These are phyloP conservation scores for Acrossocheilus wenchowensis DNA, from an alignment of 2,797 vertebrate species.

Conservation along the genomic window DNA sequence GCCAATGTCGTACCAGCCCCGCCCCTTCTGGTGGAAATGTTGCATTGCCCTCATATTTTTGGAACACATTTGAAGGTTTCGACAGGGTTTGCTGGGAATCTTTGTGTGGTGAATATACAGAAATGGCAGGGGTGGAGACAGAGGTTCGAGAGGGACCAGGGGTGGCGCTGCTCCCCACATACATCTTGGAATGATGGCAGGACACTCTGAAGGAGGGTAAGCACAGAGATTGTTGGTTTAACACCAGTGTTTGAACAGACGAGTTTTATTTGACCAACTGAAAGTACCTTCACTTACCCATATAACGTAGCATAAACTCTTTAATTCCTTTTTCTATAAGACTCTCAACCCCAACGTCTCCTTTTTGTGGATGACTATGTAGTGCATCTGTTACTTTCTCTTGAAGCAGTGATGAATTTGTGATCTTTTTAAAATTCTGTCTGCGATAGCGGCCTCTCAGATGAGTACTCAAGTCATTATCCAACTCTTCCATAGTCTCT, in stretches of 20 bases:
- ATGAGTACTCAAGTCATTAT: conserved; percentile 62
- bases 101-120: conserved; percentile 89
- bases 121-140: conserved; percentile 78
- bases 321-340: conserved; percentile 68
- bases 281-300: conserved; percentile 76
- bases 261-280: background rate
- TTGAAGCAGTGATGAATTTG: conserved; percentile 66
- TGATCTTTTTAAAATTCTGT: conserved; percentile 71
- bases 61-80: conserved; percentile 76
- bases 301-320: conserved; percentile 79
- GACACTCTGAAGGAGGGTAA: conserved; percentile 78
- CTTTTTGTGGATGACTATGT: conserved; percentile 69
- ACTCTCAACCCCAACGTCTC: conserved; percentile 65
- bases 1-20: conserved; percentile 85
- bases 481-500: conserved; percentile 59
- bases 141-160: conserved; percentile 66
- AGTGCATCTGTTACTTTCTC: conserved; percentile 75
- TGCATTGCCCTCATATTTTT: conserved; percentile 85
- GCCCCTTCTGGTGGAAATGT: conserved; percentile 83
- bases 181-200: conserved; percentile 86
- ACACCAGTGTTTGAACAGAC: background rate
- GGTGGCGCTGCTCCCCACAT: conserved; percentile 84
- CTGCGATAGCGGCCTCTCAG: conserved; percentile 72
- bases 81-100: conserved; percentile 76
- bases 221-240: background rate